A percentile compares a stretch with the other conserved stretches of the same genome.
These are phyloP conservation scores for Amphibalanus amphitrite DNA, from an alignment of 1,140 invertebrate genomes.

Conservation along the genomic window DNA sequence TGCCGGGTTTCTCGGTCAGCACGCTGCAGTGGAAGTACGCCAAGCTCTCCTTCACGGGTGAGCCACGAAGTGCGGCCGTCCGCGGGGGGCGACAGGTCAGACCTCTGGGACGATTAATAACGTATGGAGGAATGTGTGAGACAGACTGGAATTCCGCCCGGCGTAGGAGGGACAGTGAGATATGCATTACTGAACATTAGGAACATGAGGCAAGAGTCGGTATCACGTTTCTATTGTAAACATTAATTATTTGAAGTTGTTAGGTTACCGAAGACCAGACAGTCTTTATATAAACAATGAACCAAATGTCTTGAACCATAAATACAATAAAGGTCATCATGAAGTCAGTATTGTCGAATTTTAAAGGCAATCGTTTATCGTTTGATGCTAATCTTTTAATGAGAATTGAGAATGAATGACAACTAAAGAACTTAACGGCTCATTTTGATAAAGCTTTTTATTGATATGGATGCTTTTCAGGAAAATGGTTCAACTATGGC, in stretches of 20 bases:
- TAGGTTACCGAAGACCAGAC: too few species aligned
- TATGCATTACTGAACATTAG: not conserved
- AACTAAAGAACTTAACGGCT: too few species aligned
- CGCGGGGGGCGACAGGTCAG: too few species aligned
- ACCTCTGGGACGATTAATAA: not conserved
- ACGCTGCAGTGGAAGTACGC: constrained; percentile 27
- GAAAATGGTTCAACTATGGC: constrained; percentile 42
- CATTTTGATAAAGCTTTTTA: too few species aligned
- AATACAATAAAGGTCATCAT: too few species aligned
- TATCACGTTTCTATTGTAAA: not conserved
- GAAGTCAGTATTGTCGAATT: too few species aligned
- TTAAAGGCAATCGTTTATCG: too few species aligned
- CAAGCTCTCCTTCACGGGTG: constrained; percentile 22
- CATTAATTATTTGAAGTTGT: not conserved
- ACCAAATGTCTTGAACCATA: too few species aligned
- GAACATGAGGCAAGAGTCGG: not conserved
- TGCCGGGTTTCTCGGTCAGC: constrained; percentile 34
- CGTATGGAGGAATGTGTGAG: not conserved
- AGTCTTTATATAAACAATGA: not conserved
- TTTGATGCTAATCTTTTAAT: too few species aligned
- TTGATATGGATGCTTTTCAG: too few species aligned
- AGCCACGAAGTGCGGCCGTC: too few species aligned
- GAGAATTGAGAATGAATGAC: too few species aligned
- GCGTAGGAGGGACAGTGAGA: not conserved
- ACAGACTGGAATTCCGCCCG: not conserved